Percentiles rank a stretch among this genome's conserved stretches.
These are phyloP conservation scores for Psephotus haematonotus DNA, from an alignment of 2,113 vertebrate genomes.

Conservation along the genomic window DNA sequence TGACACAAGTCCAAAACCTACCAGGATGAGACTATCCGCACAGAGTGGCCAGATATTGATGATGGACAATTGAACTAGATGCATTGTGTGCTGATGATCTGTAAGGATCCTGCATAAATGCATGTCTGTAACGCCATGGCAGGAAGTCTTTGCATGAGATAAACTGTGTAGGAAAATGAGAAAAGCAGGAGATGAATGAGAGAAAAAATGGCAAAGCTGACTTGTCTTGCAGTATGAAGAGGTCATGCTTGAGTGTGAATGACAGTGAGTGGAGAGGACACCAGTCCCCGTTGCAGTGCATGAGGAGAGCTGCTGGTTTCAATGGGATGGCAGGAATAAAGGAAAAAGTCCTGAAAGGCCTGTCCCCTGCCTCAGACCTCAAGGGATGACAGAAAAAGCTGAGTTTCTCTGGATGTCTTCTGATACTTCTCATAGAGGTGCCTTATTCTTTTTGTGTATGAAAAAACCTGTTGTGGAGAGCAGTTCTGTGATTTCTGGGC, in stretches of 20 bases:
- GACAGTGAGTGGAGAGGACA: background rate
- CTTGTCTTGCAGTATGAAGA: background rate
- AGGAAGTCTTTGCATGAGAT: background rate
- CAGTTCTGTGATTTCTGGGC: background rate
- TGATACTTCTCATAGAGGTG: accelerated
- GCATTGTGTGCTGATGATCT: background rate
- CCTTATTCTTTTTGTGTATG: background rate
- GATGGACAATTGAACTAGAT: background rate
- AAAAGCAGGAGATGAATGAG: background rate
- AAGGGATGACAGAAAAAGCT: background rate
- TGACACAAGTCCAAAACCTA: background rate
- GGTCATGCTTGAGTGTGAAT: background rate
- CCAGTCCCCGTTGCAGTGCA: background rate
- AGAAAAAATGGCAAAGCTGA: background rate
- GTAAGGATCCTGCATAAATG: background rate
- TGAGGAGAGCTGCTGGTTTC: background rate
- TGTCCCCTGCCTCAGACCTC: background rate
- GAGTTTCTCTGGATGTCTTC: background rate
- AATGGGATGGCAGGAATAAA: background rate
- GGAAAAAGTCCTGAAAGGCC: background rate
- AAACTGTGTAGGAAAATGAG: background rate
- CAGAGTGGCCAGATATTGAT: background rate
- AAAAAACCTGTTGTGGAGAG: background rate
- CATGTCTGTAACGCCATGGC: background rate
- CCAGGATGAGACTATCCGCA: background rate